Percentiles rank a stretch among this genome's conserved stretches.
Evolutionary conservation across 1,140 invertebrate genomes (phyloP).

Genomic region (Neotoxoptera formosana): DNA sequence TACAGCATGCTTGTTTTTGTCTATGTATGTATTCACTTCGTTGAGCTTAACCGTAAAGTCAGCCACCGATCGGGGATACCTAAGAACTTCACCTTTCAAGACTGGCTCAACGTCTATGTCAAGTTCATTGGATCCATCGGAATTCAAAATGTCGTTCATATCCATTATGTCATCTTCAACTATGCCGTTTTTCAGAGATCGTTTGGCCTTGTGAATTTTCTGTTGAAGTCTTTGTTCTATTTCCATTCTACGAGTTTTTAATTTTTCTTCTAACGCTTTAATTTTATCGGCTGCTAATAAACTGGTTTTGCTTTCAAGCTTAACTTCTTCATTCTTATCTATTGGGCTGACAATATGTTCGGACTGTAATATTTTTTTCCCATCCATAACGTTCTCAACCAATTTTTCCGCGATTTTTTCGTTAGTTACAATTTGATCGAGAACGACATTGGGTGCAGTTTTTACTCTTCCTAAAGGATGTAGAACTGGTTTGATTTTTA

Average conservation of each 20-base stretch:
- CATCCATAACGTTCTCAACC: background rate
- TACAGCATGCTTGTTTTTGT: background rate
- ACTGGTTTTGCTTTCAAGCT: background rate
- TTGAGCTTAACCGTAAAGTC: slow-evolving; percentile 47
- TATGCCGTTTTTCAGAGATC: background rate
- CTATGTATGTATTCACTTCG: slow-evolving; percentile 36
- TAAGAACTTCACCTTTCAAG: background rate
- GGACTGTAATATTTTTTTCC: slow-evolving; percentile 10
- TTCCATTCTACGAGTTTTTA: background rate
- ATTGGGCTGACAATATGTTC: background rate
- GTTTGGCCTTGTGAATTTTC: background rate
- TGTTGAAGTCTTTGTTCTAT: background rate
- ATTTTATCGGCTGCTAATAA: background rate
- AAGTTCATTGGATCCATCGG: background rate
- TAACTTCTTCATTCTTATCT: background rate
- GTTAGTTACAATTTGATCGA: background rate
- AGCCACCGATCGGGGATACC: slow-evolving; percentile 20
- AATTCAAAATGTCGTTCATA: background rate
- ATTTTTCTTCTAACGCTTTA: slow-evolving; percentile 27
- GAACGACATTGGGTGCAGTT: background rate
- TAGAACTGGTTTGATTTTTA: background rate
- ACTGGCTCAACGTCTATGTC: background rate
- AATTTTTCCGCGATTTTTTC: slow-evolving; percentile 15
- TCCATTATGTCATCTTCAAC: slow-evolving; percentile 45
- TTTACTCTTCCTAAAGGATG: background rate